Base-by-base conservation (phyloP, 2,797 vertebrate genomes). In the Triplophysa yarkandensis region DNA sequence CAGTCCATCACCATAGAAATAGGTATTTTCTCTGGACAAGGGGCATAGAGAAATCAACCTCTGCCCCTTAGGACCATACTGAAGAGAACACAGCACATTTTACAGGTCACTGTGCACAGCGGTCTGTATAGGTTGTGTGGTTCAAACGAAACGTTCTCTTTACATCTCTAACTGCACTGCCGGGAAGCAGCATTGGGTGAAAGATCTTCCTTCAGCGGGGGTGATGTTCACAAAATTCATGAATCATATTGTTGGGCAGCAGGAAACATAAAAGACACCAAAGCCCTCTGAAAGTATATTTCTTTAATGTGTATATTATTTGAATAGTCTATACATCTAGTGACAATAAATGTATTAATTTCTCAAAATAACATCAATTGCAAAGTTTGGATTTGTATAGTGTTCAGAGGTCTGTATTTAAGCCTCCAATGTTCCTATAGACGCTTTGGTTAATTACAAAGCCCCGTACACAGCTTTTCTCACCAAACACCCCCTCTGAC, bases 31-130 rank as follows among this genome's bases (percentile, higher is more conserved):
- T 50, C 8, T 48, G 28, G 44, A 68, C 58, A 27, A 27, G 62
- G 63, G 61, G 48, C 2, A 9, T 74, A 39, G 30, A 64, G 60
- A 74, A 63, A 48, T 67, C 71, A 74, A 39, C 52, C 36, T 58
- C 52, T 52, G 48, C 21, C 44, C 63, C 52, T 67, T 74, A 48
- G 30, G 11, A 57, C 41, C 63, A 60, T 67, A 74, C 60, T 74
- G 39, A 74, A 25, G 27, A 34, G 34, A 48, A 67, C 63, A 58
- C 41, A 46, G 23, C 64, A 2, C 11, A 41, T 75, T 68, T 75
- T 28, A 75, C 63, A 39, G 73, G 73, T 75, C 73, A 75, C 64
- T 50, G 64, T 58, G 63, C 72, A 74, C 52, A 57, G 21, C 58
- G 72, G 25, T 55, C 61, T 28, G 10, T 43, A 65, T 57, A 27